Evolutionary conservation across 2,797 vertebrate species (phyloP).

Genomic region (Sebastes cheni): DNA sequence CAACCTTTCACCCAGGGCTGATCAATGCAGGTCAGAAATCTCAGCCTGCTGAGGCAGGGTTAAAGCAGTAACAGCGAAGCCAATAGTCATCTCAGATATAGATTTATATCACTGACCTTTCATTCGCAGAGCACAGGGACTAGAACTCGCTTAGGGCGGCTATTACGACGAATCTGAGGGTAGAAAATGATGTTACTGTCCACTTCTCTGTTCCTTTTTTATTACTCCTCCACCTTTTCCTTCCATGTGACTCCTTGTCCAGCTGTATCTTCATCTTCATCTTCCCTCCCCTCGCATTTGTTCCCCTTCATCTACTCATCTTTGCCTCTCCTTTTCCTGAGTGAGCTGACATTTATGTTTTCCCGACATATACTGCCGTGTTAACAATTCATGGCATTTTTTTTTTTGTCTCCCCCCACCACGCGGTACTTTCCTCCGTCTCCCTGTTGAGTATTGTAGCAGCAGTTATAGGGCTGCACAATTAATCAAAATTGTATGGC

Average conservation of each 20-base stretch:
- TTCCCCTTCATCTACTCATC: background rate
- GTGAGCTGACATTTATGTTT: background rate
- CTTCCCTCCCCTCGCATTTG: background rate
- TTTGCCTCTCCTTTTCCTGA: background rate
- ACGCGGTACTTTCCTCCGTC: background rate
- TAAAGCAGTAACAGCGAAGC: slow-evolving; percentile 46
- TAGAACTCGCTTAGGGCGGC: slow-evolving; percentile 44
- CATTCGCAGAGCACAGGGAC: slow-evolving; percentile 35
- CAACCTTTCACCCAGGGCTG: slow-evolving; percentile 44
- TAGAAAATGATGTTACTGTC: slow-evolving; percentile 50
- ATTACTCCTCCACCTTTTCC: slow-evolving; percentile 7
- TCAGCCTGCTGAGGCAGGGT: slow-evolving; percentile 41
- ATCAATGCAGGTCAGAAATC: slow-evolving; percentile 58
- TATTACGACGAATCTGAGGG: slow-evolving; percentile 28
- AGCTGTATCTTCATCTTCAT: background rate
- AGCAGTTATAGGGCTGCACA: background rate
- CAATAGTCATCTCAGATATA: slow-evolving; percentile 59
- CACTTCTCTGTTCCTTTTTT: slow-evolving; percentile 37
- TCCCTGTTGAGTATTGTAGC: background rate
- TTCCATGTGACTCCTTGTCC: background rate
- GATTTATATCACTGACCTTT: slow-evolving; percentile 72
- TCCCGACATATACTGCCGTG: too few relatives aligned
- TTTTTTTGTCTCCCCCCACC: background rate
- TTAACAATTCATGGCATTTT: background rate
- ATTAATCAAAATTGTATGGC: too few relatives aligned